Conservation (phyloP, 2,113 vertebrate species). For the Nasalis larvatus region DNA sequence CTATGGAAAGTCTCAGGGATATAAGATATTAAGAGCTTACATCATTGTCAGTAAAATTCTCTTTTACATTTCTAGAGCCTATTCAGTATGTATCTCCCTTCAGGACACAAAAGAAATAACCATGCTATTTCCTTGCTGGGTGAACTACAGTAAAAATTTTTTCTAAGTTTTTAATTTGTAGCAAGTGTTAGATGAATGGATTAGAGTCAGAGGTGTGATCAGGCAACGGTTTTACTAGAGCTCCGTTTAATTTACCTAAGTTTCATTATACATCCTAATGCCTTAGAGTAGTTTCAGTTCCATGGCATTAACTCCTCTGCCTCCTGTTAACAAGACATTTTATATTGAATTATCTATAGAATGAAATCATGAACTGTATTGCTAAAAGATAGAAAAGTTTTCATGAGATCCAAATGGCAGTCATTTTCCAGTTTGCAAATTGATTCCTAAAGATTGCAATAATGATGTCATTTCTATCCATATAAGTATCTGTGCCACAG, state of each 20-base stretch:
- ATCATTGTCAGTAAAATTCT: not conserved
- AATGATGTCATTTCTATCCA: not conserved
- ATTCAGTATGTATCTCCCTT: not conserved
- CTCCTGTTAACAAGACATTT: not conserved
- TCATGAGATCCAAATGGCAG: not conserved
- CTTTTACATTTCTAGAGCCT: not conserved
- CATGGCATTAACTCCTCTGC: not conserved
- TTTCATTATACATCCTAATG: not conserved
- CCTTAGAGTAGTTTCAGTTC: not conserved
- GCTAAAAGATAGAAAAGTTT: not conserved
- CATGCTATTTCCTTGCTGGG: not conserved
- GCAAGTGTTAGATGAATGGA: not conserved
- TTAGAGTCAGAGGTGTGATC: not conserved
- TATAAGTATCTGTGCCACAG: not conserved
- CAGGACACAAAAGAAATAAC: not conserved
- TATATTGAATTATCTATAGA: not conserved
- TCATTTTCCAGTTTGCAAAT: not conserved
- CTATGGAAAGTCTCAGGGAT: not conserved
- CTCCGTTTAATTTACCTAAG: not conserved
- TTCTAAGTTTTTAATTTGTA: not conserved
- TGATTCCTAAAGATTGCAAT: not conserved
- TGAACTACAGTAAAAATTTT: not conserved
- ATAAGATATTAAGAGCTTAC: not conserved
- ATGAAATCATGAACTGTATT: not conserved
- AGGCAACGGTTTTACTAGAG: not conserved